A percentile compares a stretch with the other conserved stretches of the same genome.
These are phyloP conservation scores for Sphenodon punctatus DNA, from an alignment of 2,797 vertebrate genomes.

Conservation along the genomic window DNA sequence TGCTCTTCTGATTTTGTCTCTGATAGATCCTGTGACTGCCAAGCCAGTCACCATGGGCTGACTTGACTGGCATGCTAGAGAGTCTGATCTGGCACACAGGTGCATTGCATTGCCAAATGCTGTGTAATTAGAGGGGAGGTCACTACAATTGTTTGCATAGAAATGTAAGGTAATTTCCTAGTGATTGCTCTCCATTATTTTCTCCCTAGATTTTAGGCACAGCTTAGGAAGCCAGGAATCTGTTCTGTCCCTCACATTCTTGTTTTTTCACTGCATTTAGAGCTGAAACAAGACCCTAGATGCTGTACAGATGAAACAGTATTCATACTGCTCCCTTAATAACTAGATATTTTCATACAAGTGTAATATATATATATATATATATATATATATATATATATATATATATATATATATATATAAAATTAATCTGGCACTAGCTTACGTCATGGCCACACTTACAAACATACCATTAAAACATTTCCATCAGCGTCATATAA, in stretches of 20 bases:
- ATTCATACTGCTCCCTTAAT: rapidly evolving
- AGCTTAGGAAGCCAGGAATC: neutral
- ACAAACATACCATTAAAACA: too few relatives aligned
- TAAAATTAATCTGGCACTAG: too few relatives aligned
- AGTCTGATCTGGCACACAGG: neutral
- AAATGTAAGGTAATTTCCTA: neutral
- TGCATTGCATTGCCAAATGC: neutral
- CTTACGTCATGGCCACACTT: too few relatives aligned
- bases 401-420: too few relatives aligned
- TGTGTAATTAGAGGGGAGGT: neutral
- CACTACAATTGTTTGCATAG: neutral
- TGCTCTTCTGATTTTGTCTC: neutral
- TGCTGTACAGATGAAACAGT: neutral
- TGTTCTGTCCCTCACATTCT: neutral
- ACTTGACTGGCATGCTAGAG: neutral
- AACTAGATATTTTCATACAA: neutral
- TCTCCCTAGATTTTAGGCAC: neutral
- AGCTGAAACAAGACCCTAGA: rapidly evolving
- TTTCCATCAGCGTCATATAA: too few relatives aligned
- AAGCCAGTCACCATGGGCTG: neutral
- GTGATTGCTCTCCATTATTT: neutral
- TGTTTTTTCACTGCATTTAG: neutral
- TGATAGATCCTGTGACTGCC: neutral
- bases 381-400: too few relatives aligned
- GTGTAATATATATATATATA: too few relatives aligned